Evolutionary conservation across 2,797 vertebrate genomes (phyloP).

Genomic region (Hydrocynus forskahlii): DNA sequence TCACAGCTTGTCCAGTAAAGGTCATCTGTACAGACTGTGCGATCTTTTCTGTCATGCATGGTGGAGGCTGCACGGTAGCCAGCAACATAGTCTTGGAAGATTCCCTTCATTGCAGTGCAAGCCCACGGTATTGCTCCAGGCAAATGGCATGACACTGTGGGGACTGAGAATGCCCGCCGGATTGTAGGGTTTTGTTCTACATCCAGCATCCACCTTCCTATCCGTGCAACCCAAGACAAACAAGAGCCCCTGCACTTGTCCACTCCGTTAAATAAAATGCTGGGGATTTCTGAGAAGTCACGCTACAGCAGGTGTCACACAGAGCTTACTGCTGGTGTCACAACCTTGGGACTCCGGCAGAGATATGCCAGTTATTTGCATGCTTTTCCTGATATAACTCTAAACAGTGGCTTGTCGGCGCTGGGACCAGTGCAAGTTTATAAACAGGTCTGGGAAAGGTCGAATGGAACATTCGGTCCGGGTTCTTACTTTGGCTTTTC

Average conservation of each 20-base stretch:
- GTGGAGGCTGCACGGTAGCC: conserved; percentile 6
- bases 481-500: conserved; percentile 42
- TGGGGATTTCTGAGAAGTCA: conserved; percentile 40
- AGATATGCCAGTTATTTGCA: conserved; percentile 39
- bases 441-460: conserved; percentile 42
- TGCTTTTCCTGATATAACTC: conserved; percentile 51
- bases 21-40: conserved; percentile 22
- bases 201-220: background rate
- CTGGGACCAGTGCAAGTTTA: conserved; percentile 21
- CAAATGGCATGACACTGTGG: conserved; percentile 16
- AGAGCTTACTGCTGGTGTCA: conserved; percentile 29
- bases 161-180: conserved; percentile 10
- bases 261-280: conserved; percentile 18
- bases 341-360: conserved; percentile 36
- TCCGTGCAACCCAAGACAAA: conserved; percentile 39
- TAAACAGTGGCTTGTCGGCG: conserved; percentile 35
- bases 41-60: conserved; percentile 14
- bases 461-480: conserved; percentile 48
- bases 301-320: conserved; percentile 5
- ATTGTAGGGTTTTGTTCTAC: conserved; percentile 17
- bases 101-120: conserved; percentile 16
- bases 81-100: conserved; percentile 12
- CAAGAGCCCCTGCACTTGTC: conserved; percentile 40
- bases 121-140: background rate
- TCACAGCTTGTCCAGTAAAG: conserved; percentile 34